Conservation (phyloP, 1,140 invertebrate genomes). For the Microplitis mediator region DNA sequence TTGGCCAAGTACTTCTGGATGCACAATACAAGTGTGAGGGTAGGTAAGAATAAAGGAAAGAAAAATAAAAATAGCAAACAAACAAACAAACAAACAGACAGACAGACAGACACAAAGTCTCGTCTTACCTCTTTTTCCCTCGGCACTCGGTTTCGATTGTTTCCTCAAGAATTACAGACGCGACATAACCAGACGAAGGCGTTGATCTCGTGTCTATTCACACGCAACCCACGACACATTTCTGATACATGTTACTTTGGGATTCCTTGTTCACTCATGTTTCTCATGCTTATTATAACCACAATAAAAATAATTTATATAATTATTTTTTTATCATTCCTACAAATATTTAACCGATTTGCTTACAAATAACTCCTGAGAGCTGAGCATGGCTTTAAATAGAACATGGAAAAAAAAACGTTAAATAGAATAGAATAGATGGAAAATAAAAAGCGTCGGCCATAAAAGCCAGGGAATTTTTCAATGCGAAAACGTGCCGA, state of each 20-base stretch:
- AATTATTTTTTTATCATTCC: no score
- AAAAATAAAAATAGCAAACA: not conserved
- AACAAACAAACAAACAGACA: not conserved
- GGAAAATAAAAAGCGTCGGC: slow-evolving; percentile 28
- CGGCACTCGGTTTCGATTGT: not conserved
- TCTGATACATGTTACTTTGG: slow-evolving; percentile 10
- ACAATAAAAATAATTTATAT: no score
- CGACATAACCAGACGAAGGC: slow-evolving; percentile 32
- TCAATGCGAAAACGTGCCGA: slow-evolving; percentile 45
- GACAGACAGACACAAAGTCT: slow-evolving; percentile 3
- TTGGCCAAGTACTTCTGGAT: not conserved
- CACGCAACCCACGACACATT: slow-evolving; percentile 45
- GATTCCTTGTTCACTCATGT: not conserved
- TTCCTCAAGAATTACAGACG: slow-evolving; percentile 19
- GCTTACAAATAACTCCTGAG: not conserved
- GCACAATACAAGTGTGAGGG: not conserved
- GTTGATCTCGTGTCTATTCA: slow-evolving; percentile 44
- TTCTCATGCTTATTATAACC: no score
- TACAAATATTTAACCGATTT: no score
- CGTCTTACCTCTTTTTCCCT: no score
- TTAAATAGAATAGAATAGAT: slow-evolving; percentile 24
- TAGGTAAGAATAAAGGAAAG: not conserved
- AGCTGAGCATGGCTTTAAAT: not conserved
- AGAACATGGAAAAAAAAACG: slow-evolving; percentile 29
- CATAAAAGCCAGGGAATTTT: slow-evolving; percentile 28